Evolutionary conservation across 92 coral and sea anemone genomes (phyloP).

Genomic region (Umimayanthus kanabou): DNA sequence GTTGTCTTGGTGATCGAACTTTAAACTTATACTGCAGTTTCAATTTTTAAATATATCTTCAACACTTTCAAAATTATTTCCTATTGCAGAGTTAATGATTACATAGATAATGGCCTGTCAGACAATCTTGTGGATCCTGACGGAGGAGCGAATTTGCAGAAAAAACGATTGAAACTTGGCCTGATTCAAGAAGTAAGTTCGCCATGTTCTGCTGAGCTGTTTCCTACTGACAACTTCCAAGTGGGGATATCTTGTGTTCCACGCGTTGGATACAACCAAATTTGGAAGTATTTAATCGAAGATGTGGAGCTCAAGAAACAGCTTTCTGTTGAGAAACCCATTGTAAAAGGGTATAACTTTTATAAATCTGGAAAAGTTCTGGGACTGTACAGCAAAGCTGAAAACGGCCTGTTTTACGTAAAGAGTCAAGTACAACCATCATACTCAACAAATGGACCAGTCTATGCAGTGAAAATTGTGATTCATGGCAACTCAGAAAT

Average conservation of each 20-base stretch:
- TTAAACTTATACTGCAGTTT: too few species aligned
- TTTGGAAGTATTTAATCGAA: slow-evolving; percentile 59
- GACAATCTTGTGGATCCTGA: slow-evolving; percentile 54
- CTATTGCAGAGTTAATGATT: slow-evolving; percentile 54
- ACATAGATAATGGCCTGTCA: slow-evolving; percentile 50
- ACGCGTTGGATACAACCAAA: slow-evolving; percentile 44
- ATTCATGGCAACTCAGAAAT: slow-evolving; percentile 45
- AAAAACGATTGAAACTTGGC: slow-evolving; percentile 52
- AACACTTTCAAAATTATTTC: slow-evolving; percentile 23
- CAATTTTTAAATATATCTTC: too few species aligned
- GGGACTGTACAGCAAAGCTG: slow-evolving; percentile 44
- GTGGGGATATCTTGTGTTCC: slow-evolving; percentile 48
- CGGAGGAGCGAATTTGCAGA: slow-evolving; percentile 51
- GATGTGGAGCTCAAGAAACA: slow-evolving; percentile 56
- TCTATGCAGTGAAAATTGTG: slow-evolving; percentile 57
- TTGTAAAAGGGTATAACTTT: slow-evolving; percentile 64
- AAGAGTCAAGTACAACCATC: slow-evolving; percentile 58
- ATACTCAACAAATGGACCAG: slow-evolving; percentile 26
- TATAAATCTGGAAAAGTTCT: slow-evolving; percentile 60
- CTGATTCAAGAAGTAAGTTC: slow-evolving; percentile 42
- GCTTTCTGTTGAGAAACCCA: slow-evolving; percentile 54
- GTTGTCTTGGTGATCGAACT: too few species aligned
- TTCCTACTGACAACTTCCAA: slow-evolving; percentile 46
- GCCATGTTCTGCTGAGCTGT: slow-evolving; percentile 15
- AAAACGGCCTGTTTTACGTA: slow-evolving; percentile 35